phyloP scores from a whole-genome alignment of 2,113 vertebrate species.

The Dendrocopos noguchii region DNA sequence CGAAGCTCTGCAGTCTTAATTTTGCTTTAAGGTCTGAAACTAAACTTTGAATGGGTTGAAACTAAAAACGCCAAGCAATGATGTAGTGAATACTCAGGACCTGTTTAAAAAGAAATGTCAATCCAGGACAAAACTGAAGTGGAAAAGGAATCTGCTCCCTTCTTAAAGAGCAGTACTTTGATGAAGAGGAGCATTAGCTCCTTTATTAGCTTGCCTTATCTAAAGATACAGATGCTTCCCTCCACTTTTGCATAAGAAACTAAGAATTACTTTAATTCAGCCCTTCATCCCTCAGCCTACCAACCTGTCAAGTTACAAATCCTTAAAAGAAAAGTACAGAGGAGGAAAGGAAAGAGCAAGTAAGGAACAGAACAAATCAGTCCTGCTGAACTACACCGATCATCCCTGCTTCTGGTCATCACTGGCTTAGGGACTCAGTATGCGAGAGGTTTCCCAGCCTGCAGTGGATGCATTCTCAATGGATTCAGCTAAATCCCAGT shows the following conservation, averaged over 20 bases:
- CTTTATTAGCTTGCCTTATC: background rate
- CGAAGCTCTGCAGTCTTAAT: background rate
- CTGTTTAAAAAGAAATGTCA: background rate
- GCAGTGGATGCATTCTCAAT: background rate
- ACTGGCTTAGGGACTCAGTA: background rate
- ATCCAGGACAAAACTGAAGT: background rate
- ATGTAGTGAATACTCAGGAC: background rate
- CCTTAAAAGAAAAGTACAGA: background rate
- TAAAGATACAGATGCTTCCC: background rate
- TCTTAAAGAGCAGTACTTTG: background rate
- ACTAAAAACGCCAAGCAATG: background rate
- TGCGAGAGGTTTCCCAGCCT: background rate
- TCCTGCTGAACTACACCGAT: background rate
- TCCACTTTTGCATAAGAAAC: background rate
- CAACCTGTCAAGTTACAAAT: background rate
- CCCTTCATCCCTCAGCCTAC: background rate
- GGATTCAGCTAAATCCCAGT: background rate
- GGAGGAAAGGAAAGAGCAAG: background rate
- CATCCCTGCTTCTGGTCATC: background rate
- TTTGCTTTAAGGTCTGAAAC: background rate
- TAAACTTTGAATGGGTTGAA: background rate
- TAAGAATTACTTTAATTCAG: background rate
- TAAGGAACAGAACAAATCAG: background rate
- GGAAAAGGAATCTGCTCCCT: background rate
- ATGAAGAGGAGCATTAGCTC: background rate